Evolutionary conservation across 2,888 invertebrate genomes (phyloP).

Genomic region (Octodonta nipae): DNA sequence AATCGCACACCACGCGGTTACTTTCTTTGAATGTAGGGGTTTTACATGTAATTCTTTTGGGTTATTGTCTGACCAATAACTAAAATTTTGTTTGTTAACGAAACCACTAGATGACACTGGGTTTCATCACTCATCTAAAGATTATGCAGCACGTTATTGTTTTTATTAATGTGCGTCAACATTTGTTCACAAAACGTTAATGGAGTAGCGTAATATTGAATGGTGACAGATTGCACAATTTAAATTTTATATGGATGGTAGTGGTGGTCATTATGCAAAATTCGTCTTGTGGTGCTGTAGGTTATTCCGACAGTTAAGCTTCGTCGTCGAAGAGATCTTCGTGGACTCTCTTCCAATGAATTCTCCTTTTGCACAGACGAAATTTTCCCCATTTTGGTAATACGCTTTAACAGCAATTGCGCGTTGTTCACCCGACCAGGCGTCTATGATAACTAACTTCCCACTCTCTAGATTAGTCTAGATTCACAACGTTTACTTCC

Average conservation of each 20-base stretch:
- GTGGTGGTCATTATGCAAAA: neutral
- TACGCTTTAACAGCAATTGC: neutral
- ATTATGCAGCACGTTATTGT: too few relatives aligned
- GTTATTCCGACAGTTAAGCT: neutral
- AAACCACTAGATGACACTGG: neutral
- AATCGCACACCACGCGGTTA: neutral
- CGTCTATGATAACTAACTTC: neutral
- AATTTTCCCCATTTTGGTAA: neutral
- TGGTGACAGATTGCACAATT: neutral
- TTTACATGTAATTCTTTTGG: neutral
- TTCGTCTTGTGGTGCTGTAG: neutral
- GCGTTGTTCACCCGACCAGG: neutral
- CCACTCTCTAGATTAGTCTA: too few relatives aligned
- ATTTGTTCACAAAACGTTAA: neutral
- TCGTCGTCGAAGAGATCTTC: neutral
- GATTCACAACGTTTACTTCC: too few relatives aligned
- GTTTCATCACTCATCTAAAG: neutral
- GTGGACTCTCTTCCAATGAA: neutral
- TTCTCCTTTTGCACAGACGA: neutral
- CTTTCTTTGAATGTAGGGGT: neutral
- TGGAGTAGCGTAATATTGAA: neutral
- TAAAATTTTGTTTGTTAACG: neutral
- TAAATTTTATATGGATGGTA: neutral
- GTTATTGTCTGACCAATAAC: neutral
- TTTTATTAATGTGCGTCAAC: too few relatives aligned